Percentiles rank a stretch among this genome's conserved stretches.
These are phyloP conservation scores for Andrena marginata DNA, from an alignment of 2,888 invertebrate species.

Conservation along the genomic window DNA sequence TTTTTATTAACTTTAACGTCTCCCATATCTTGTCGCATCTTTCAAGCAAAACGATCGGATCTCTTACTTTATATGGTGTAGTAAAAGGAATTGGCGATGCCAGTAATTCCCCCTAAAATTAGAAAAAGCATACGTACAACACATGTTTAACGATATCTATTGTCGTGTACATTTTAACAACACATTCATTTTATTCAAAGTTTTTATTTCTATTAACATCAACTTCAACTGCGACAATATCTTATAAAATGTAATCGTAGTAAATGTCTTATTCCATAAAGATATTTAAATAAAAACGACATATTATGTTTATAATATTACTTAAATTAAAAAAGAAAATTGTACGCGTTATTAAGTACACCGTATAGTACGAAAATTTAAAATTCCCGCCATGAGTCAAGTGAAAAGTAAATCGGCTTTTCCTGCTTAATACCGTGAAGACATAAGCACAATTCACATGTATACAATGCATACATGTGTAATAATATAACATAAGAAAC, in stretches of 20 bases:
- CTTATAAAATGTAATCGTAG: slow-evolving; percentile 2
- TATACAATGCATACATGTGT: background rate
- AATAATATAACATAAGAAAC: background rate
- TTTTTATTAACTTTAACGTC: slow-evolving; percentile 80
- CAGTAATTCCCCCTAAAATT: slow-evolving; percentile 39
- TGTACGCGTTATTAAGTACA: background rate
- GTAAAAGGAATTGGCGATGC: slow-evolving; percentile 37
- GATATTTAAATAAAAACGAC: background rate
- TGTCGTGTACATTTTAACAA: background rate
- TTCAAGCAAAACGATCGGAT: slow-evolving; percentile 76
- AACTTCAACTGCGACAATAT: background rate
- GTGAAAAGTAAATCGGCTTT: background rate
- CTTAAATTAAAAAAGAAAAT: background rate
- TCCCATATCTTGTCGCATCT: slow-evolving; percentile 84
- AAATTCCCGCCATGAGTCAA: slow-evolving; percentile 27
- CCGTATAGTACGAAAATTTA: background rate
- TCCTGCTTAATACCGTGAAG: background rate
- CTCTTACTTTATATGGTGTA: slow-evolving; percentile 70
- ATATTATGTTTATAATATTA: background rate
- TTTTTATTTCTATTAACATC: background rate
- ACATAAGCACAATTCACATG: background rate
- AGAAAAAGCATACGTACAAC: slow-evolving; percentile 6
- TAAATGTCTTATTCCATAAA: background rate
- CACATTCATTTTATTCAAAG: background rate
- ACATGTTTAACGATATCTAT: background rate